phyloP scores from a whole-genome alignment of 2,888 invertebrate genomes.

The Heteromyza rotundicornis region DNA sequence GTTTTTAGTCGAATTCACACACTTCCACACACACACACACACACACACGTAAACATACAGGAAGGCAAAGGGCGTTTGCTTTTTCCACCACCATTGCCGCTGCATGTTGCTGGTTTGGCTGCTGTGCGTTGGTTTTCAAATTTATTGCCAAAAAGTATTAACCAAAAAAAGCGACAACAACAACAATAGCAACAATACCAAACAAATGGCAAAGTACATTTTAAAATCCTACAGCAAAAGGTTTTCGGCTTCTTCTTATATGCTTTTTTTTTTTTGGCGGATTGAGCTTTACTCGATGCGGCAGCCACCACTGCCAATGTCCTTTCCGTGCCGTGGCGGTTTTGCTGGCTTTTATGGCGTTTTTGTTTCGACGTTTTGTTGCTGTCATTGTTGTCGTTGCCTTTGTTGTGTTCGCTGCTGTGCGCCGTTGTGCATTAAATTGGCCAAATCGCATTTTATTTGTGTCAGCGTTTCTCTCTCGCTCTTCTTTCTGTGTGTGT shows the following conservation, averaged over 20 bases:
- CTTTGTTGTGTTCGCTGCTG: background rate
- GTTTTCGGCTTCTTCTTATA: too few species aligned
- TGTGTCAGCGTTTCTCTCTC: background rate
- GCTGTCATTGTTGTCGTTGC: background rate
- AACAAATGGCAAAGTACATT: too few species aligned
- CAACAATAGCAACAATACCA: too few species aligned
- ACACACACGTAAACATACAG: background rate
- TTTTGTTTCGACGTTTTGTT: background rate
- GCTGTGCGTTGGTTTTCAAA: background rate
- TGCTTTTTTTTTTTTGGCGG: background rate
- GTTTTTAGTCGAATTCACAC: background rate
- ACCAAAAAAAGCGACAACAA: background rate
- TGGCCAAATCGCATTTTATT: conserved; percentile 7
- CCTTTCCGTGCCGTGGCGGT: background rate
- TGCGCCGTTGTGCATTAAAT: conserved; percentile 11
- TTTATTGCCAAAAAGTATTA: background rate
- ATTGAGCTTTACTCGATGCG: too few species aligned
- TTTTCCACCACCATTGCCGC: background rate
- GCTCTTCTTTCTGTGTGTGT: background rate
- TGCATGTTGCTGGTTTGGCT: background rate
- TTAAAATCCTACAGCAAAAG: too few species aligned
- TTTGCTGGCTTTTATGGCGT: background rate
- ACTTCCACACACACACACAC: background rate
- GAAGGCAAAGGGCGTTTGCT: too few species aligned
- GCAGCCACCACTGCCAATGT: too few species aligned